Conservation (phyloP, 2,797 vertebrate genomes). For the Pipistrellus pygmaeus region DNA sequence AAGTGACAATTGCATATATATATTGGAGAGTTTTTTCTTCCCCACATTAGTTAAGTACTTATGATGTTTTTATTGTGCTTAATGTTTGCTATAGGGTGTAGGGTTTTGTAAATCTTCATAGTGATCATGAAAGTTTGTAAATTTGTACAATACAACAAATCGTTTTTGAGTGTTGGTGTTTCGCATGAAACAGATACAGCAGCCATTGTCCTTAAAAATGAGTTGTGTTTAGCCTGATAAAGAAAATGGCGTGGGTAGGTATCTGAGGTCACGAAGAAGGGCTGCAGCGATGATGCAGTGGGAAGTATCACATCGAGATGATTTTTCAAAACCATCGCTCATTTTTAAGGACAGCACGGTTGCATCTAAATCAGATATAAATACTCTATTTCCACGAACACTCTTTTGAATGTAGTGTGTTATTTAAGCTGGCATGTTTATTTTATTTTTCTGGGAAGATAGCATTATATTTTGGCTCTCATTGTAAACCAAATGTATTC, state of each 20-base stretch:
- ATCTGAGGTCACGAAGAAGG: neutral
- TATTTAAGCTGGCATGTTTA: slow-evolving; percentile 82
- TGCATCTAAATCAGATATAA: slow-evolving; percentile 74
- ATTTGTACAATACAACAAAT: slow-evolving; percentile 73
- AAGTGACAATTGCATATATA: slow-evolving; percentile 48
- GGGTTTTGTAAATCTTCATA: slow-evolving; percentile 63
- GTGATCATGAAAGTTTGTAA: slow-evolving; percentile 75
- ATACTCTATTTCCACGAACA: slow-evolving; percentile 56
- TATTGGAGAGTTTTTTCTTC: slow-evolving; percentile 56
- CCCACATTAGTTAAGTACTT: slow-evolving; percentile 36
- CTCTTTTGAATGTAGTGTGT: slow-evolving; percentile 63
- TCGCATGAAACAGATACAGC: slow-evolving; percentile 75
- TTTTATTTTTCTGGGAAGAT: slow-evolving; percentile 77
- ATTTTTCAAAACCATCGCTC: slow-evolving; percentile 5
- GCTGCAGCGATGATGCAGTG: neutral
- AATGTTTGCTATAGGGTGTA: neutral
- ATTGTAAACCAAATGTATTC: slow-evolving; percentile 81
- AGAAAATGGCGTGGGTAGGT: neutral
- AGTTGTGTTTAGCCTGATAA: neutral
- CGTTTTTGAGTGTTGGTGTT: slow-evolving; percentile 74
- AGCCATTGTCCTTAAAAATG: slow-evolving; percentile 66
- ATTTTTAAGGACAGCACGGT: slow-evolving; percentile 57
- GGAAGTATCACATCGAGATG: neutral
- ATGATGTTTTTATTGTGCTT: slow-evolving; percentile 49
- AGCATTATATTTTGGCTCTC: slow-evolving; percentile 78